Conservation (phyloP, 1,140 invertebrate species). For the Drosophila ambigua region DNA sequence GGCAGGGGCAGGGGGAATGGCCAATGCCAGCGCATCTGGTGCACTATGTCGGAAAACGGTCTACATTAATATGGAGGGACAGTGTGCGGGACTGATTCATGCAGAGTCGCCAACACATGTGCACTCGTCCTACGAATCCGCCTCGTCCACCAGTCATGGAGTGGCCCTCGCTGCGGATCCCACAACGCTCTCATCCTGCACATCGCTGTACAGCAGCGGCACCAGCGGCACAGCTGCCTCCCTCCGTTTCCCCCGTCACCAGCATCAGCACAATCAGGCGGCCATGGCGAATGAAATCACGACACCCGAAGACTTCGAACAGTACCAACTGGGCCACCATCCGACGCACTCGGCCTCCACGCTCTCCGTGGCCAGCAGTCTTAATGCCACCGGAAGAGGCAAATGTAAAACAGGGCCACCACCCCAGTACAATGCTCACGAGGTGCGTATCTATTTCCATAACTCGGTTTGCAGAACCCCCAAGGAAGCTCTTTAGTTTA, state of each 20-base stretch:
- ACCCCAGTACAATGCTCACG: slow-evolving; percentile 24
- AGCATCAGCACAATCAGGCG: slow-evolving; percentile 22
- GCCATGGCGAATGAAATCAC: slow-evolving; percentile 45
- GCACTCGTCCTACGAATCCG: slow-evolving; percentile 68
- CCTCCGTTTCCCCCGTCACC: slow-evolving; percentile 57
- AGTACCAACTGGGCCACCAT: slow-evolving; percentile 69
- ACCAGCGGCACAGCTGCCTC: slow-evolving; percentile 38
- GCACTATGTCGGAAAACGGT: slow-evolving; percentile 43
- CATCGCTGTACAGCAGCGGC: slow-evolving; percentile 59
- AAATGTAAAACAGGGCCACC: slow-evolving; percentile 39
- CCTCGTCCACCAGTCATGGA: slow-evolving; percentile 42
- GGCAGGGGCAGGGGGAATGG: slow-evolving; percentile 1
- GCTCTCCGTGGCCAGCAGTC: slow-evolving; percentile 54
- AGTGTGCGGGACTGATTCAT: slow-evolving; percentile 18
- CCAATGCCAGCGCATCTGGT: slow-evolving; percentile 15
- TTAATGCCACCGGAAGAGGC: slow-evolving; percentile 46
- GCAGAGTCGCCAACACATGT: slow-evolving; percentile 41
- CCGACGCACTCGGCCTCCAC: slow-evolving; percentile 49
- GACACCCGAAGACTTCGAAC: slow-evolving; percentile 64
- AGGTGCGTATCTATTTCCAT: slow-evolving; percentile 51
- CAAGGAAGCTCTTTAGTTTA: background rate
- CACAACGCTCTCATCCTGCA: slow-evolving; percentile 54
- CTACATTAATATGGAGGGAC: slow-evolving; percentile 69
- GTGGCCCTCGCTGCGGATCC: slow-evolving; percentile 44
- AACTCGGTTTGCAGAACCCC: background rate